Conservation (phyloP, 2,888 invertebrate species). For the Drosophila rellima region DNA sequence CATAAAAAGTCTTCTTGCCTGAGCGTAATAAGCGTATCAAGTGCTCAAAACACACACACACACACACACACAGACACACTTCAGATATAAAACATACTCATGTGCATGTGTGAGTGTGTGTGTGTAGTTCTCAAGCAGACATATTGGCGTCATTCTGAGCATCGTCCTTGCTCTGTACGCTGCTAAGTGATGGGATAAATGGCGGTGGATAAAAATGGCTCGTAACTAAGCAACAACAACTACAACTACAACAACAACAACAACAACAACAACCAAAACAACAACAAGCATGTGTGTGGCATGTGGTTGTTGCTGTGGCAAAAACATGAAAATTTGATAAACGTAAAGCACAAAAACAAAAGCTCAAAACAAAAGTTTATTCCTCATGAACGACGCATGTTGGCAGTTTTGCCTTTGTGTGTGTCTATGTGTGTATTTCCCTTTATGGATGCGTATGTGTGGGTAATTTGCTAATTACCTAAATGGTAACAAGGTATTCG, state of each 20-base stretch:
- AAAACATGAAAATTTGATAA: constrained; percentile 79
- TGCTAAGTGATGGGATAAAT: constrained; percentile 81
- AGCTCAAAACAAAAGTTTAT: constrained; percentile 51
- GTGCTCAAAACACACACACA: constrained; percentile 52
- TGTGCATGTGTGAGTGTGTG: constrained; percentile 30
- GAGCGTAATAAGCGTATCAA: constrained; percentile 79
- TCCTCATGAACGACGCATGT: constrained; percentile 32
- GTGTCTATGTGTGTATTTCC: constrained; percentile 19
- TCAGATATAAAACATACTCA: constrained; percentile 4
- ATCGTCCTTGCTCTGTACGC: constrained; percentile 30
- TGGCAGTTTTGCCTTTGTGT: constrained; percentile 19
- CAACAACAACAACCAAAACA: not conserved
- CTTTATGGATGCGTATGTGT: constrained; percentile 25
- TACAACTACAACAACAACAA: constrained; percentile 9
- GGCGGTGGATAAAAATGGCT: constrained; percentile 77
- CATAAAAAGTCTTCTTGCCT: constrained; percentile 65
- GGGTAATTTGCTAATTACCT: constrained; percentile 76
- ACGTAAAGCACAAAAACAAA: constrained; percentile 64
- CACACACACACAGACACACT: constrained; percentile 19
- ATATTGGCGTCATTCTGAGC: constrained; percentile 56
- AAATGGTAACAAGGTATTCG: constrained; percentile 67
- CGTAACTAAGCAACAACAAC: constrained; percentile 66
- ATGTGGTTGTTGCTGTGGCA: constrained; percentile 31
- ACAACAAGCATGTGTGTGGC: not conserved
- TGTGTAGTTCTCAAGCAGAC: constrained; percentile 58